Conservation (phyloP, 2,113 vertebrate genomes). For the Prochilodus magdalenae region DNA sequence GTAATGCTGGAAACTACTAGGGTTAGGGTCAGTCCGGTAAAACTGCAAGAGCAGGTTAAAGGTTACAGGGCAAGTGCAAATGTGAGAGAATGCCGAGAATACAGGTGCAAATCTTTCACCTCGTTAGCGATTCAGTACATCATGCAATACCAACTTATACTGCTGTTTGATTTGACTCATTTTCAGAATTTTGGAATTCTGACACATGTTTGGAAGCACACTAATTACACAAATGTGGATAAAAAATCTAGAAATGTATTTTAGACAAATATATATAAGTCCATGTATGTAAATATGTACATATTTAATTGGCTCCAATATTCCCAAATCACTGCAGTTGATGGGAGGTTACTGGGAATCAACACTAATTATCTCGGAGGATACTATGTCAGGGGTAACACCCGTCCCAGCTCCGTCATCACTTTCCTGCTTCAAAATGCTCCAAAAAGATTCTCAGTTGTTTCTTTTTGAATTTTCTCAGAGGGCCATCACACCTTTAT, state of each 20-base stretch:
- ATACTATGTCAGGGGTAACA: conserved; percentile 68
- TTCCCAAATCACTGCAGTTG: too few relatives aligned
- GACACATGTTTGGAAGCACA: too few relatives aligned
- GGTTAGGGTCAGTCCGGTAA: not conserved
- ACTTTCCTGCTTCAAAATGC: conserved; percentile 60
- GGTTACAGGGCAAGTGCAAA: not conserved
- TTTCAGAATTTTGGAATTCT: too few relatives aligned
- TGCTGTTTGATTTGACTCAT: too few relatives aligned
- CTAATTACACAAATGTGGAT: too few relatives aligned
- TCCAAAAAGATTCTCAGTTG: conserved; percentile 17
- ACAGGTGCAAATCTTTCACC: not conserved
- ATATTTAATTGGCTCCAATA: not conserved
- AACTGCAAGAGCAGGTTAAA: not conserved
- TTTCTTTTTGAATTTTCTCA: conserved; percentile 22
- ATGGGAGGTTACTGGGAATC: too few relatives aligned
- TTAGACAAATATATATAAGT: too few relatives aligned
- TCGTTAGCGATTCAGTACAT: not conserved
- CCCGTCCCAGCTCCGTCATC: conserved; percentile 52
- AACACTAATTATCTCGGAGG: conserved; percentile 79
- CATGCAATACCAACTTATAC: not conserved
- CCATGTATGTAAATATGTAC: not conserved
- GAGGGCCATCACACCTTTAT: not conserved
- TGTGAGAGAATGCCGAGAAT: not conserved
- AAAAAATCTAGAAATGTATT: too few relatives aligned
- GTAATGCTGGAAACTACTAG: not conserved